Evolutionary conservation across 2,113 vertebrate species (phyloP).

Genomic region (Anser brachyrhynchus): DNA sequence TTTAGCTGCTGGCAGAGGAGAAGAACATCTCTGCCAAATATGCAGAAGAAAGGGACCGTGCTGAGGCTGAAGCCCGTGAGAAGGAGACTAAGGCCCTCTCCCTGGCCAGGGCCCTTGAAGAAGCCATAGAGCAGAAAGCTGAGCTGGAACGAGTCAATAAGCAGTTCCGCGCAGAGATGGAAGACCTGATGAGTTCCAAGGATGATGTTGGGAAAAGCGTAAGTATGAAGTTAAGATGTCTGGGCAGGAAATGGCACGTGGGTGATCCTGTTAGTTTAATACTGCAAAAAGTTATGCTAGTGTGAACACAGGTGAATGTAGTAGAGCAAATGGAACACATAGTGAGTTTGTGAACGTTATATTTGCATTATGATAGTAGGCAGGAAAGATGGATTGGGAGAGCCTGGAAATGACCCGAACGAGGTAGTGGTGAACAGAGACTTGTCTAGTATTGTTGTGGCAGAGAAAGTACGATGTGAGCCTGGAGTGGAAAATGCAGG

Average conservation of each 20-base stretch:
- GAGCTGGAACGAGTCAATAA: slow-evolving; percentile 94
- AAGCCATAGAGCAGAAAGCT: slow-evolving; percentile 86
- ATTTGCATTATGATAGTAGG: background rate
- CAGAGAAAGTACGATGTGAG: background rate
- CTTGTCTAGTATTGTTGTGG: background rate
- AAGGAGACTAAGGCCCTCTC: slow-evolving; percentile 85
- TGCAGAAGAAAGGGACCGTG: slow-evolving; percentile 80
- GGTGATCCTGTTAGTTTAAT: background rate
- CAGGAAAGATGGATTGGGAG: background rate
- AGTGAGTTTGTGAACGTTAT: background rate
- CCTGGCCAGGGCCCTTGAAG: slow-evolving; percentile 87
- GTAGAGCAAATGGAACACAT: background rate
- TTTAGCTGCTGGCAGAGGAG: slow-evolving; percentile 82
- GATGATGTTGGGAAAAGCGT: slow-evolving; percentile 97
- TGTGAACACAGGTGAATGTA: background rate
- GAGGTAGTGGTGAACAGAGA: background rate
- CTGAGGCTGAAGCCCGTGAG: slow-evolving; percentile 85
- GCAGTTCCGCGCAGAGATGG: slow-evolving; percentile 92
- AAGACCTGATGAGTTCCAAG: slow-evolving; percentile 97
- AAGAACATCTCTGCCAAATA: slow-evolving; percentile 83
- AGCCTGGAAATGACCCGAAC: background rate
- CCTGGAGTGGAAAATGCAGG: background rate
- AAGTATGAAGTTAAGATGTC: slow-evolving; percentile 45
- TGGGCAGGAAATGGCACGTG: background rate
- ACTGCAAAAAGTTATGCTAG: background rate